These are phyloP conservation scores for Epinephelus cyanopodus DNA, from an alignment of 2,113 vertebrate species.

Conservation along the genomic window DNA sequence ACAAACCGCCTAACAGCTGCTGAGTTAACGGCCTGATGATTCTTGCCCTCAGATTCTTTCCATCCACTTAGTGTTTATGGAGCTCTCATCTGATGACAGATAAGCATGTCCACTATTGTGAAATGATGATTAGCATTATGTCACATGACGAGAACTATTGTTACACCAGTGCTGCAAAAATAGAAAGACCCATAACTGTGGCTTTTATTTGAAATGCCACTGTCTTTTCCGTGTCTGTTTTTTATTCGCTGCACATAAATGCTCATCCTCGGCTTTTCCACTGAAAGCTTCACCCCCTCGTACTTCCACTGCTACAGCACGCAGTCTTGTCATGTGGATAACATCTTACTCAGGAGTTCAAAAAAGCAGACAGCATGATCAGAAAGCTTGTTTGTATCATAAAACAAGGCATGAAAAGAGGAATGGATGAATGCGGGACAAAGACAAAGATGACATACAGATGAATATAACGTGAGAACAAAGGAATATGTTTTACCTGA, in stretches of 20 bases:
- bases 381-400: neutral
- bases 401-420: neutral
- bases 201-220: slow-evolving; percentile 43
- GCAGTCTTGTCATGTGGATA: neutral
- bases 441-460: slow-evolving; percentile 8
- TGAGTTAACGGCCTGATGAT: slow-evolving; percentile 70
- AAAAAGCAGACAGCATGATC: neutral
- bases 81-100: slow-evolving; percentile 69
- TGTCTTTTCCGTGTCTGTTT: neutral
- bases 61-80: slow-evolving; percentile 79
- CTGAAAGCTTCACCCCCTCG: neutral
- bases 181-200: slow-evolving; percentile 27
- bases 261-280: neutral
- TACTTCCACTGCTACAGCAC: neutral
- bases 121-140: slow-evolving; percentile 59
- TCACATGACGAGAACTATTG: slow-evolving; percentile 60
- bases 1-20: slow-evolving; percentile 74
- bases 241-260: slow-evolving; percentile 4
- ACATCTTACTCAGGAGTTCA: slow-evolving; percentile 4
- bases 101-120: slow-evolving; percentile 66
- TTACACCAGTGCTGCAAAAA: slow-evolving; percentile 48
- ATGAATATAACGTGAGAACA: neutral
- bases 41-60: slow-evolving; percentile 80
- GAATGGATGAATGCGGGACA: neutral
- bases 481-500: neutral